A percentile compares a stretch with the other conserved stretches of the same genome.
These are phyloP conservation scores for Platycheirus rosarum DNA, from an alignment of 2,888 invertebrate species.

Conservation along the genomic window DNA sequence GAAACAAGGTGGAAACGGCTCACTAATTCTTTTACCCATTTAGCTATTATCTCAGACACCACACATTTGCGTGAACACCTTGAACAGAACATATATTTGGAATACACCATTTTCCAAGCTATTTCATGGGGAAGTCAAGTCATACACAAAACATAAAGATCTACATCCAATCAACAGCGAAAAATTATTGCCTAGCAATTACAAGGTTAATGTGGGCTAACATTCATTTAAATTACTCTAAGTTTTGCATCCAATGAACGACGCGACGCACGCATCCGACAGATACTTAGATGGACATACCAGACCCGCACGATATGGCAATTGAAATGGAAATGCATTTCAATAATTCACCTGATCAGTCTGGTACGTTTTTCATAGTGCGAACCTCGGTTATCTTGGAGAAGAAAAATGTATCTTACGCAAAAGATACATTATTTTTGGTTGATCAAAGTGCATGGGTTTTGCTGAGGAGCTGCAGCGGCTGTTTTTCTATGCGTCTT, in stretches of 20 bases:
- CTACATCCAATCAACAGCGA: slow-evolving; percentile 63
- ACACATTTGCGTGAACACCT: neutral
- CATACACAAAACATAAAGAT: slow-evolving; percentile 44
- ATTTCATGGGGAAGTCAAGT: slow-evolving; percentile 51
- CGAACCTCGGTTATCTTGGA: slow-evolving; percentile 12
- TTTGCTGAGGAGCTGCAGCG: slow-evolving; percentile 14
- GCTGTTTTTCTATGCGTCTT: slow-evolving; percentile 12
- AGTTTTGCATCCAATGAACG: slow-evolving; percentile 18
- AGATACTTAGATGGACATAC: too few species aligned
- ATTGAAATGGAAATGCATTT: slow-evolving; percentile 59
- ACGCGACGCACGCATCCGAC: too few species aligned
- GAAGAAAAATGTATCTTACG: slow-evolving; percentile 2
- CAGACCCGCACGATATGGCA: slow-evolving; percentile 41
- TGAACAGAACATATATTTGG: slow-evolving; percentile 4
- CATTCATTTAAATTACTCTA: slow-evolving; percentile 59
- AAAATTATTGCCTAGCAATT: slow-evolving; percentile 68
- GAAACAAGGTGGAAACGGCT: slow-evolving; percentile 52
- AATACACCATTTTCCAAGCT: neutral
- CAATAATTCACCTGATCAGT: slow-evolving; percentile 67
- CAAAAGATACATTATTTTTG: slow-evolving; percentile 19
- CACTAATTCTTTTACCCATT: slow-evolving; percentile 47
- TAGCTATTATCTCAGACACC: neutral
- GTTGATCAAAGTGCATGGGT: slow-evolving; percentile 25
- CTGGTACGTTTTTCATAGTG: slow-evolving; percentile 43
- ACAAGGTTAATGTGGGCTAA: slow-evolving; percentile 71